Evolutionary conservation across 2,113 vertebrate genomes (phyloP).

Genomic region (Saguinus imperator): DNA sequence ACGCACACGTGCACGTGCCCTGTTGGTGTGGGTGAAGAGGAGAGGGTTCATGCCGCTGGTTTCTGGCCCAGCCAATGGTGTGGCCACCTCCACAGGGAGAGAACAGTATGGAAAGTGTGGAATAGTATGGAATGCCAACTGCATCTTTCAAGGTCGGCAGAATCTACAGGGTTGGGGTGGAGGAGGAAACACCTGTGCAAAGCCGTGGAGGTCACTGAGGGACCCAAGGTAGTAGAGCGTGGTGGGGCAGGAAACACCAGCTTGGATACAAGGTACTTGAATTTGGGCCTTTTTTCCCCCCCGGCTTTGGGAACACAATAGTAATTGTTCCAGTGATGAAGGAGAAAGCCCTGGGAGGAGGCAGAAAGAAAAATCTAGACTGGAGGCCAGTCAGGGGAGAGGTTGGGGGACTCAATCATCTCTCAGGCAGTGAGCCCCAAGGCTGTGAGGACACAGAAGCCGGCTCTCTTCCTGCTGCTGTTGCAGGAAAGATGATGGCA

Average conservation of each 20-base stretch:
- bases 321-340: background rate
- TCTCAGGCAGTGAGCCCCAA: background rate
- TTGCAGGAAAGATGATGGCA: background rate
- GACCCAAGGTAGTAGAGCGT: fast-evolving
- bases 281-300: background rate
- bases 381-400: fast-evolving
- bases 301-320: background rate
- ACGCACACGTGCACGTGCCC: too few species aligned
- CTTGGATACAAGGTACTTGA: background rate
- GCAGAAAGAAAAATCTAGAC: background rate
- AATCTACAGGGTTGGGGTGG: background rate
- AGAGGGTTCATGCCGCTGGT: too few species aligned
- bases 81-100: background rate
- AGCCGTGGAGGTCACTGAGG: background rate
- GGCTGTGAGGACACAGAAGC: background rate
- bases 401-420: too few species aligned
- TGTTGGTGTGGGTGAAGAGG: background rate
- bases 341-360: background rate
- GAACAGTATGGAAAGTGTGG: background rate
- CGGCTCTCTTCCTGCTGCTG: fast-evolving
- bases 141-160: background rate
- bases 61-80: background rate
- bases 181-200: background rate
- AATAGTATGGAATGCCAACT: too few species aligned
- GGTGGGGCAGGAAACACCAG: background rate